Conservation (phyloP, 2,797 vertebrate species). For the Phaenicophaeus curvirostris region DNA sequence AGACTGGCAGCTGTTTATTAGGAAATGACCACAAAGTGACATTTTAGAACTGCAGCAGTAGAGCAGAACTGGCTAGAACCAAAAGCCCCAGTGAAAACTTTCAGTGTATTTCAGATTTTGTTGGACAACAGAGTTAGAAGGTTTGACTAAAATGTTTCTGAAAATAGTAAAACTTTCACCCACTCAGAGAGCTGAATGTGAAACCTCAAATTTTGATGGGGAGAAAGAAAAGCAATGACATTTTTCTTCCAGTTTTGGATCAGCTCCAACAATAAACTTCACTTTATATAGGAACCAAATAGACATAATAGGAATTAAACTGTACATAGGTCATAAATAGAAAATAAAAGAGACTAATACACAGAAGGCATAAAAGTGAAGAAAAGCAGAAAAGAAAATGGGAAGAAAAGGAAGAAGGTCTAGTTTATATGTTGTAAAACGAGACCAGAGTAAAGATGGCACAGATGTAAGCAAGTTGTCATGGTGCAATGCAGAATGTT, state of each 20-base stretch:
- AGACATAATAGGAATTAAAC: conserved; percentile 16
- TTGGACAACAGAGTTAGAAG: background rate
- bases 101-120: background rate
- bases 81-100: background rate
- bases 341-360: background rate
- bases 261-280: background rate
- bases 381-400: background rate
- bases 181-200: background rate
- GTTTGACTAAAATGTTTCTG: conserved; percentile 20
- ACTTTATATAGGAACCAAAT: conserved; percentile 8
- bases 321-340: background rate
- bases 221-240: background rate
- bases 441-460: background rate
- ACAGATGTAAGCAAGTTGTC: background rate
- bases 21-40: background rate
- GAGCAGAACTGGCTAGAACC: background rate
- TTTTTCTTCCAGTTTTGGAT: conserved; percentile 25
- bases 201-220: conserved; percentile 12
- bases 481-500: background rate
- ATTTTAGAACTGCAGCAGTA: background rate
- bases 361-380: background rate
- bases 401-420: background rate
- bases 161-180: background rate
- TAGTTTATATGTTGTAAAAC: background rate
- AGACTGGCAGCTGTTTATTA: background rate